These are phyloP conservation scores for Haplochromis vanheusdeni DNA, from an alignment of 2,113 vertebrate species.

Conservation along the genomic window DNA sequence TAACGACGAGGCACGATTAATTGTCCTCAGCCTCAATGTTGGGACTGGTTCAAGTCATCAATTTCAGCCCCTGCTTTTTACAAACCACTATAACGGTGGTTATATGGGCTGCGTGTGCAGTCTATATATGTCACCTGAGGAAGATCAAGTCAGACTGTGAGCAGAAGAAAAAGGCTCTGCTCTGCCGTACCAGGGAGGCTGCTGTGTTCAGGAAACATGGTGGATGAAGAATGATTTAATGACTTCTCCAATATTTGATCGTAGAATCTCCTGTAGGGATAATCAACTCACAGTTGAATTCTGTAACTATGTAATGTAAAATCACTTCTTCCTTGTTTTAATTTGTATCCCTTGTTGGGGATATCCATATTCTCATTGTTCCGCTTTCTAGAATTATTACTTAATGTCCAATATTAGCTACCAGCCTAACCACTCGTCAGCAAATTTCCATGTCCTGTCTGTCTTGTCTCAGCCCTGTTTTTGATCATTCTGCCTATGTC, in stretches of 20 bases:
- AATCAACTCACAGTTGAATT: background rate
- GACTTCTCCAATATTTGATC: background rate
- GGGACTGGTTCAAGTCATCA: conserved; percentile 24
- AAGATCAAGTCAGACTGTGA: background rate
- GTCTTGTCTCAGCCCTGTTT: background rate
- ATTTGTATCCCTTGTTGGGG: background rate
- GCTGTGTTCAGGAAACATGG: background rate
- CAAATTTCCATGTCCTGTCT: background rate
- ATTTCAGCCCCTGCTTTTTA: conserved; percentile 22
- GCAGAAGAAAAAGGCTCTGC: background rate
- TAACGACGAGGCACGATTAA: conserved; percentile 31
- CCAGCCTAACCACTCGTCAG: background rate
- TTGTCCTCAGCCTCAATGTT: background rate
- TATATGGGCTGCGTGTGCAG: conserved; percentile 15
- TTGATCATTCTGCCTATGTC: background rate
- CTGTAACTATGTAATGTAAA: background rate
- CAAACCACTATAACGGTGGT: conserved; percentile 8
- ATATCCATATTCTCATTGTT: background rate
- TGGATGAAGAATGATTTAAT: background rate
- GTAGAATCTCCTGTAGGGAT: background rate
- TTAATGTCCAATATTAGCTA: background rate
- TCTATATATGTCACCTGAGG: conserved; percentile 41
- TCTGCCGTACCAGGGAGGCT: background rate
- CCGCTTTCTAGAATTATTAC: background rate
- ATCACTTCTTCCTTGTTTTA: background rate